Percentiles rank a stretch among this genome's conserved stretches.
Evolutionary conservation across 1,140 invertebrate species (phyloP).

Genomic region (Caenorhabditis latens): DNA sequence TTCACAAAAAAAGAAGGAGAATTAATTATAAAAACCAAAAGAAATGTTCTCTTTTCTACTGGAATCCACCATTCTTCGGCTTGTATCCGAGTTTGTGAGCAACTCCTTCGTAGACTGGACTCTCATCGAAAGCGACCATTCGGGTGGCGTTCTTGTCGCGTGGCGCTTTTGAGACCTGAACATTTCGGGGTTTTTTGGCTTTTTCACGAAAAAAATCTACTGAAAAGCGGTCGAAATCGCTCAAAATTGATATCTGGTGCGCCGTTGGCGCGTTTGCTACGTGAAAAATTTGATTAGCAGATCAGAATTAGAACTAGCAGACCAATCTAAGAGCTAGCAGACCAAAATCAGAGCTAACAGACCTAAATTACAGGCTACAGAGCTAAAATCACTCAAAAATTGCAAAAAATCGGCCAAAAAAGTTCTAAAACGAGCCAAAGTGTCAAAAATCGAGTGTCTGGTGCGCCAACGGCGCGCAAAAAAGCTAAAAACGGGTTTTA

Average conservation of each 20-base stretch:
- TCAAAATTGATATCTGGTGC: no score
- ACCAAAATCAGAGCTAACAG: no score
- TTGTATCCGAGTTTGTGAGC: slow-evolving; percentile 68
- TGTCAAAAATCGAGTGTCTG: no score
- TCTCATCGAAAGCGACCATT: slow-evolving; percentile 63
- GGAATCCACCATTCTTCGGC: slow-evolving; percentile 66
- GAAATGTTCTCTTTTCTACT: slow-evolving; percentile 8
- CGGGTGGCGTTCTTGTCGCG: slow-evolving; percentile 34
- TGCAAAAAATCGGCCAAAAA: no score
- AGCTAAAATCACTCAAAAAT: no score
- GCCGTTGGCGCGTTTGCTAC: no score
- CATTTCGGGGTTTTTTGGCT: not conserved
- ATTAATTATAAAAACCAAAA: not conserved
- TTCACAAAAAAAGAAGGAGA: not conserved
- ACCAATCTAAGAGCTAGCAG: no score
- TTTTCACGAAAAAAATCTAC: not conserved
- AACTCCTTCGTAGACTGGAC: slow-evolving; percentile 68
- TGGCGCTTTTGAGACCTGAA: slow-evolving; percentile 54
- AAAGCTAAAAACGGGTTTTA: not conserved
- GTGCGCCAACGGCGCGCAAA: no score
- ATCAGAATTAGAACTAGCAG: no score
- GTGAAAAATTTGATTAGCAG: no score
- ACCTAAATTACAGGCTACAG: no score
- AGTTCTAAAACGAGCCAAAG: no score
- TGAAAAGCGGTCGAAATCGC: not conserved